A percentile compares a stretch with the other conserved stretches of the same genome.
phyloP scores from a whole-genome alignment of 2,888 invertebrate genomes.

The Eustalomyia histrio region DNA sequence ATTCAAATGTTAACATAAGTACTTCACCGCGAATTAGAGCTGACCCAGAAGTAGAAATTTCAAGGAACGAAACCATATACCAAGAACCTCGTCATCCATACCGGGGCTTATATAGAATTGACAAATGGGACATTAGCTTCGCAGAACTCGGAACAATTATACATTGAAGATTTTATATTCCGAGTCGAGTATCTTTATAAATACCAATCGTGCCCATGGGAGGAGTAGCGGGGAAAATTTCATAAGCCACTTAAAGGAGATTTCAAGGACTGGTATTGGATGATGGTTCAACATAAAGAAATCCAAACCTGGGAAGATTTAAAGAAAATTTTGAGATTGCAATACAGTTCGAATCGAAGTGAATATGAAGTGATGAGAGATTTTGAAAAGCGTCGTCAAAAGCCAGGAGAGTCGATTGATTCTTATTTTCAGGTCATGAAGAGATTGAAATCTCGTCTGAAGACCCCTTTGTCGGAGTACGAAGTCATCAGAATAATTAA shows the following conservation, averaged over 20 bases:
- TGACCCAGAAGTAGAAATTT: neutral
- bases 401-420: neutral
- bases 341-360: neutral
- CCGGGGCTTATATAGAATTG: neutral
- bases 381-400: neutral
- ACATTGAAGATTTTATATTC: slow-evolving; percentile 1
- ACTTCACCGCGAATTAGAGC: no score
- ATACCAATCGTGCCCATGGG: neutral
- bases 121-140: slow-evolving; percentile 1
- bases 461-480: neutral
- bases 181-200: neutral
- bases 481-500: neutral
- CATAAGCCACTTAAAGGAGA: neutral
- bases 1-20: no score
- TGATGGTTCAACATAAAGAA: neutral
- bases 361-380: neutral
- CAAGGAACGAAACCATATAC: neutral
- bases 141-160: neutral
- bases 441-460: neutral
- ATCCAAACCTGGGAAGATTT: neutral
- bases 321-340: neutral
- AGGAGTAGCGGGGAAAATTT: neutral
- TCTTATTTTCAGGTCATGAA: neutral
- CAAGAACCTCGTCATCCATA: no score
- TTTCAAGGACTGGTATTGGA: neutral